phyloP scores from a whole-genome alignment of 2,113 vertebrate genomes.

The Meleagris gallopavo region DNA sequence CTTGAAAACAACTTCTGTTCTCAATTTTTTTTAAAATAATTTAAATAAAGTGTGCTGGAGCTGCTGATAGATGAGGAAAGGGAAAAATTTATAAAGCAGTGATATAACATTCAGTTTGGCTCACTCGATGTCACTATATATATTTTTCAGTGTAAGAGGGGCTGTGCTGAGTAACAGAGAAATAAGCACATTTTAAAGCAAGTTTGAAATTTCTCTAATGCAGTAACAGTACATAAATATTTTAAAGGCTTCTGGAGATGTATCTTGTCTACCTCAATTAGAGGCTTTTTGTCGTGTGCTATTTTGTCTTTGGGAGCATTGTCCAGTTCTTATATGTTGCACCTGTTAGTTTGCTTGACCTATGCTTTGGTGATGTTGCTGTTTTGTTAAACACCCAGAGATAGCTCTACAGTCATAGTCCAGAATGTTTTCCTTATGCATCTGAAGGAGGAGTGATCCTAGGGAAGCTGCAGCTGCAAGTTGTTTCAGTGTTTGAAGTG shows the following conservation, averaged over 20 bases:
- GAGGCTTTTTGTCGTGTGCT: not conserved
- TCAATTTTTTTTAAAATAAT: slow-evolving; percentile 20
- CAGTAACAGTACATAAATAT: not conserved
- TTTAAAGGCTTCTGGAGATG: not conserved
- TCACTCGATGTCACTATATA: not conserved
- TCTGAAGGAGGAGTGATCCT: not conserved
- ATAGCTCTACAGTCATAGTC: not conserved
- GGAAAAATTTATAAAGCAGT: not conserved
- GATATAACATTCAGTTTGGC: not conserved
- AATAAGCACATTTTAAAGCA: not conserved
- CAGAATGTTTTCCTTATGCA: not conserved
- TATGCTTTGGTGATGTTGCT: not conserved
- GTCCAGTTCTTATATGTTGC: not conserved
- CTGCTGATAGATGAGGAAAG: not conserved
- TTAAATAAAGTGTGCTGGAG: slow-evolving; percentile 6
- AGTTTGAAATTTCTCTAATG: slow-evolving; percentile 1
- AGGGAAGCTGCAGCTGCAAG: not conserved
- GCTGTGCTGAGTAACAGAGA: not conserved
- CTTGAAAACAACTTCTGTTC: not conserved
- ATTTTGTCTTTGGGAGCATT: not conserved
- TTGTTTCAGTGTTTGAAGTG: not conserved
- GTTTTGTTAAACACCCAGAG: not conserved
- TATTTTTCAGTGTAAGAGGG: not conserved
- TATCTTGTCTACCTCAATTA: not conserved
- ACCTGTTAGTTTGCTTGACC: not conserved